Conservation (phyloP, 2,113 vertebrate species). For the Candoia aspera region DNA sequence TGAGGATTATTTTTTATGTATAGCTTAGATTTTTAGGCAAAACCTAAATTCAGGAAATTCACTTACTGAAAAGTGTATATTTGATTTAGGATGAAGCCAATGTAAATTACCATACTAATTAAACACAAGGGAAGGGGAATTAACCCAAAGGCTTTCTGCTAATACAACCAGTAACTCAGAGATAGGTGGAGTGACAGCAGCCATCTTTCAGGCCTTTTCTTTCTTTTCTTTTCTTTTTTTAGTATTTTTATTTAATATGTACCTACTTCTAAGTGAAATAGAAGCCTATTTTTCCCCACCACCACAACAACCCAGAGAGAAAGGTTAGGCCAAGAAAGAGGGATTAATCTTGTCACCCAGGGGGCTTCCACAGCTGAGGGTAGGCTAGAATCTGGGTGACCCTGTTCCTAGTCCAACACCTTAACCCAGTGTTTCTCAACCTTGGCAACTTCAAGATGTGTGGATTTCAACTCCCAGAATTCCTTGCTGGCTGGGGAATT, state of each 20-base stretch:
- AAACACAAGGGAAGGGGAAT: not conserved
- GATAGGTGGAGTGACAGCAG: not conserved
- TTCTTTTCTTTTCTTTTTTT: not conserved
- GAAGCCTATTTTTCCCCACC: not conserved
- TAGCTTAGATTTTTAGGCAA: not conserved
- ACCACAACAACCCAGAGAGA: not conserved
- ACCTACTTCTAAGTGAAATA: not conserved
- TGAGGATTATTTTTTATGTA: not conserved
- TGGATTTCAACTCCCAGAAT: too few relatives aligned
- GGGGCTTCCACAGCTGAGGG: not conserved
- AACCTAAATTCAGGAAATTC: not conserved
- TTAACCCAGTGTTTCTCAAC: too few relatives aligned
- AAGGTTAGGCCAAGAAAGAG: not conserved
- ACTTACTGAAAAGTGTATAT: fast-evolving
- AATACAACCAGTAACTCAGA: not conserved
- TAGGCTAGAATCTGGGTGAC: not conserved
- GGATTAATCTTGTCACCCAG: not conserved
- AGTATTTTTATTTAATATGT: not conserved
- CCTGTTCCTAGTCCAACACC: not conserved
- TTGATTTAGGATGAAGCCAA: not conserved
- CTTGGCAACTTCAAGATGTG: too few relatives aligned
- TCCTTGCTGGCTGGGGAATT: too few relatives aligned
- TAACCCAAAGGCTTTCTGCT: not conserved
- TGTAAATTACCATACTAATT: not conserved
- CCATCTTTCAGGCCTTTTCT: not conserved